Conservation (phyloP, 2,888 invertebrate species). For the Diarsia brunnea region DNA sequence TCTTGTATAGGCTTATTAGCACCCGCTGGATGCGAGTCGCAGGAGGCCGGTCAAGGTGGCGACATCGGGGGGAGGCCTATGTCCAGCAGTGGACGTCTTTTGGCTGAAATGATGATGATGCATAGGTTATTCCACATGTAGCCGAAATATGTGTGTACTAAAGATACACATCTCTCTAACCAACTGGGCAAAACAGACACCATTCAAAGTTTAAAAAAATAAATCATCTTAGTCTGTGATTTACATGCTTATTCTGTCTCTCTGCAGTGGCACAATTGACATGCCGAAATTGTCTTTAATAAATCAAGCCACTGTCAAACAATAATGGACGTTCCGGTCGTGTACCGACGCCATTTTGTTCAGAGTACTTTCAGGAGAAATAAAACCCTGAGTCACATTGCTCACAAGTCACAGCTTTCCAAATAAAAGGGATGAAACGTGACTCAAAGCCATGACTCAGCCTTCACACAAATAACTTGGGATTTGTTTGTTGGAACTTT, state of each 20-base stretch:
- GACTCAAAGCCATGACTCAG: slow-evolving; percentile 61
- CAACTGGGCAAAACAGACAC: not conserved
- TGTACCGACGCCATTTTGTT: slow-evolving; percentile 24
- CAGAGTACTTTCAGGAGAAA: slow-evolving; percentile 44
- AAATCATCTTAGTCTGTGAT: not conserved
- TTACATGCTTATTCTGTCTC: not conserved
- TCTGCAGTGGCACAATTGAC: not conserved
- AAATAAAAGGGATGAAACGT: slow-evolving; percentile 64
- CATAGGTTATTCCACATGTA: not conserved
- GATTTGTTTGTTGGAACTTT: slow-evolving; percentile 54
- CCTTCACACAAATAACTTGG: slow-evolving; percentile 55
- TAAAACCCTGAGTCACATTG: slow-evolving; percentile 59
- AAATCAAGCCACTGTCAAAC: slow-evolving; percentile 34
- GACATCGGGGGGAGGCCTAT: no score
- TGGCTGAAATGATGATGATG: no score
- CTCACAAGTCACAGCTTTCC: slow-evolving; percentile 46
- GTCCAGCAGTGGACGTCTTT: no score
- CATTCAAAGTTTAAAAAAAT: not conserved
- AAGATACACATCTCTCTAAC: not conserved
- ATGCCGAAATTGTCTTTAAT: slow-evolving; percentile 6
- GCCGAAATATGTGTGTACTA: not conserved
- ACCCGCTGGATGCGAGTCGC: no score
- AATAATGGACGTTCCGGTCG: slow-evolving; percentile 24
- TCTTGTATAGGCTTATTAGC: not conserved
- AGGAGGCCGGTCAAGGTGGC: no score